Percentiles rank a stretch among this genome's conserved stretches.
Evolutionary conservation across 1,140 invertebrate species (phyloP).

Genomic region (Micrasema minimum): DNA sequence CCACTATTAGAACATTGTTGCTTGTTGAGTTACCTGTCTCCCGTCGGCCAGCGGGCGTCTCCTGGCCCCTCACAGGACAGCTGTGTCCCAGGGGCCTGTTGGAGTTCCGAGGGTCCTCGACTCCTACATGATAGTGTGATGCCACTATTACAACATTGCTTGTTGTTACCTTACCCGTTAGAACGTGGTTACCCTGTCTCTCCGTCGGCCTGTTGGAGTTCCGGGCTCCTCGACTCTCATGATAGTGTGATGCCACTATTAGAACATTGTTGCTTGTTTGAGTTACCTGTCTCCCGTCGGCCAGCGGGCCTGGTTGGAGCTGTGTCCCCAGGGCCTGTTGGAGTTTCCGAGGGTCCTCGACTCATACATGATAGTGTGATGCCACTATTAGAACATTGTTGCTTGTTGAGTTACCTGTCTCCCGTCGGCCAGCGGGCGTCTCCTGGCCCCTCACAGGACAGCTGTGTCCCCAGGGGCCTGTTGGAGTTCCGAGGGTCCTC

Average conservation of each 20-base stretch:
- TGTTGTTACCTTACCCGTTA: slow-evolving; percentile 62
- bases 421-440: slow-evolving; percentile 83
- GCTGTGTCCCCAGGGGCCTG: slow-evolving; percentile 80
- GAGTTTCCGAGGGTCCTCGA: slow-evolving; percentile 77
- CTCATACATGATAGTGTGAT: too few species aligned
- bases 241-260: too few species aligned
- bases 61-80: slow-evolving; percentile 81
- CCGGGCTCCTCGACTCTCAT: too few species aligned
- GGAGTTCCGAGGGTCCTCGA: slow-evolving; percentile 77
- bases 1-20: too few species aligned
- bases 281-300: slow-evolving; percentile 73
- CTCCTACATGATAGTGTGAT: too few species aligned
- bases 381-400: too few species aligned
- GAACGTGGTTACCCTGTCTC: too few species aligned
- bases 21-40: too few species aligned
- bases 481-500: slow-evolving; percentile 77
- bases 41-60: slow-evolving; percentile 81
- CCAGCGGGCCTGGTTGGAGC: slow-evolving; percentile 83
- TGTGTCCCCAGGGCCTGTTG: slow-evolving; percentile 82
- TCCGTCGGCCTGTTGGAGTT: slow-evolving; percentile 83
- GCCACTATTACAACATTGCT: too few species aligned
- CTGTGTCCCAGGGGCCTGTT: slow-evolving; percentile 82
- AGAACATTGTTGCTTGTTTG: too few species aligned
- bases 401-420: too few species aligned
- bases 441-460: slow-evolving; percentile 80